Base-by-base conservation (phyloP, 2,797 vertebrate species). In the Sebastes trivittatus region DNA sequence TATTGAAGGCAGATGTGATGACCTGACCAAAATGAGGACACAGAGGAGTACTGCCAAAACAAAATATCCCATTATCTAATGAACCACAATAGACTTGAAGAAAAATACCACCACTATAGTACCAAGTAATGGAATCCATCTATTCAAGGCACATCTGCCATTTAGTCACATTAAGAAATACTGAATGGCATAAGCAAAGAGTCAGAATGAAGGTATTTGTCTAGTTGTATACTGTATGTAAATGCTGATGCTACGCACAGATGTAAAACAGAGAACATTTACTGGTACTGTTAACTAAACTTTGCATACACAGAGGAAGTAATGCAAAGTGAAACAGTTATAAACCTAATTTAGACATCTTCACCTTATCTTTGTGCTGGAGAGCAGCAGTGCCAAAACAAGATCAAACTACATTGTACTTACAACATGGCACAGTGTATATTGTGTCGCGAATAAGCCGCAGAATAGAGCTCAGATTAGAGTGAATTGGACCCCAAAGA, bases 251-350 rank as follows among this genome's bases (percentile, higher is more conserved):
- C 11, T 7, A 34, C 49, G 7, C 20, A 42, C 27, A 36, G 20
- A 52, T 13, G 13, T 66, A 18, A 61, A 75, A 64, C 13, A 11
- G 36, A 72, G 14, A 61, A 56, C 11, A 64, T 23, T 60, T 49
- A 38, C 20, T 55, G 16, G 6, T 49, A 49, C 46, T 49, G 46
- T 49, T 49, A 49, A 49, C 18, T 49, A 49, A 62, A 32, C 27
- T 59, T 62, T 68, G 34, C 34, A 49, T 66, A 46, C 60, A 75
- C 34, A 52, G 65, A 60, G 66, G 62, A 82, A 63, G 65, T 65
- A 54, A 29, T 54, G 25, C 46, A 80, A 65, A 86, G 75, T 78
- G 30, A 72, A 83, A 72, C 49, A 77, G 22, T 73, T 55, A 54
- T 71, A 30, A 70, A 23, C 67, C 29, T 46, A 65, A 81, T 77